phyloP scores from a whole-genome alignment of 2,113 vertebrate species.

The Rhinichthys klamathensis region DNA sequence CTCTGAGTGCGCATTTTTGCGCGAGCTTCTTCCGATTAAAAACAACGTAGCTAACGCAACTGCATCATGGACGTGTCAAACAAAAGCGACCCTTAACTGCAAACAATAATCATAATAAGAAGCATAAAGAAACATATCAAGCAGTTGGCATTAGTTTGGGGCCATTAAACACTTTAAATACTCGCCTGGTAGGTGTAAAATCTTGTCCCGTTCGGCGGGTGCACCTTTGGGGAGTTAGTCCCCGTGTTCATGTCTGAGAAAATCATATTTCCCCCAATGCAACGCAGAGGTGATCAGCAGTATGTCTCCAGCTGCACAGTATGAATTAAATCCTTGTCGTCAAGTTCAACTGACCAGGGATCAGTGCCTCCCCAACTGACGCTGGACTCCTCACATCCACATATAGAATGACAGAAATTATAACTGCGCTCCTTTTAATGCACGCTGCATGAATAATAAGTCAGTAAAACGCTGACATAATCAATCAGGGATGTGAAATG shows the following conservation, averaged over 20 bases:
- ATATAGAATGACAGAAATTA: not conserved
- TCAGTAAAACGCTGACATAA: slow-evolving; percentile 32
- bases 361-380: slow-evolving; percentile 17
- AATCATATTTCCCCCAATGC: slow-evolving; percentile 89
- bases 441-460: not conserved
- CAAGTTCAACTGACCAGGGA: slow-evolving; percentile 14
- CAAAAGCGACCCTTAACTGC: not conserved
- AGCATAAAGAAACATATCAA: not conserved
- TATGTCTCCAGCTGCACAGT: slow-evolving; percentile 2
- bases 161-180: slow-evolving; percentile 40
- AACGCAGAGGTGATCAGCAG: slow-evolving; percentile 71
- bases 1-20: not conserved
- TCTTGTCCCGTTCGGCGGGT: slow-evolving; percentile 95
- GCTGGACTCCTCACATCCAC: slow-evolving; percentile 24
- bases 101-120: not conserved
- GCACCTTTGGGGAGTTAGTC: slow-evolving; percentile 93
- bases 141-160: not conserved
- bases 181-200: slow-evolving; percentile 99
- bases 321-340: slow-evolving; percentile 33
- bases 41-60: not conserved
- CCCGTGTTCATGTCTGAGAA: slow-evolving; percentile 96
- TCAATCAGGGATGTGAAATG: slow-evolving; percentile 44
- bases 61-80: not conserved
- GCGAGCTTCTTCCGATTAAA: not conserved
- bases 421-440: not conserved